Base-by-base conservation (phyloP, 2,888 invertebrate genomes). In the Polylopha cassiicola region DNA sequence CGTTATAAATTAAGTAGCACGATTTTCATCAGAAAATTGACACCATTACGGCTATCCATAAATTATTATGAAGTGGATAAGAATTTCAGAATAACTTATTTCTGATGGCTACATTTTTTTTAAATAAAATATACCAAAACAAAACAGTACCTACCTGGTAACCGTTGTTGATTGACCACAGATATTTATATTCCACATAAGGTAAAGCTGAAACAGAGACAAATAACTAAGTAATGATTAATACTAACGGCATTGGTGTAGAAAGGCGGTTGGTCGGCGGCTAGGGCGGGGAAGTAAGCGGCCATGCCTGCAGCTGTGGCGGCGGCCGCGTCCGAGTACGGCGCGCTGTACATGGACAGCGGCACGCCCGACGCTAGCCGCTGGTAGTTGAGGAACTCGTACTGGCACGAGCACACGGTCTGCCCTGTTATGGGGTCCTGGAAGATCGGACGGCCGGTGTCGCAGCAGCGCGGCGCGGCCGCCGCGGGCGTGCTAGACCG, bases 351-450 rank as follows among this genome's bases (percentile, higher is more conserved):
- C 89, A 94, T 94, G 17, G 93, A 90, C 55, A 95, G 85, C 32
- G 94, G 93, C 54, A 94, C 87, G 31, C 92, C 92, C 4, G 87
- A 86, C 31, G 89, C 92, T 47, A 95, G 87, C 66, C 94, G 88
- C 82, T 94, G 95, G 86, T 94, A 94, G 81, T 91, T 91, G 61
- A 95, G 89, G 59, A 95, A 89, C 84, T 95, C 95, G 85, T 95
- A 95, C 78, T 95, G 95, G 80, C 95, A 95, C 61, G 95, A 95
- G 86, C 95, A 95, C 49, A 95, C 91, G 39, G 92, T 94, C 79
- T 95, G 94, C 37, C 95, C 95, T 55, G 94, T 94, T 55, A 95
- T 88, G 26, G 95, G 95, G 80, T 95, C 95, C 69, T 94, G 94
- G 86, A 94, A 95, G 72, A 96, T 90, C 50, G 95, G 92, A 63